phyloP scores from a whole-genome alignment of 2,797 vertebrate genomes.

The Neopelma chrysocephalum region DNA sequence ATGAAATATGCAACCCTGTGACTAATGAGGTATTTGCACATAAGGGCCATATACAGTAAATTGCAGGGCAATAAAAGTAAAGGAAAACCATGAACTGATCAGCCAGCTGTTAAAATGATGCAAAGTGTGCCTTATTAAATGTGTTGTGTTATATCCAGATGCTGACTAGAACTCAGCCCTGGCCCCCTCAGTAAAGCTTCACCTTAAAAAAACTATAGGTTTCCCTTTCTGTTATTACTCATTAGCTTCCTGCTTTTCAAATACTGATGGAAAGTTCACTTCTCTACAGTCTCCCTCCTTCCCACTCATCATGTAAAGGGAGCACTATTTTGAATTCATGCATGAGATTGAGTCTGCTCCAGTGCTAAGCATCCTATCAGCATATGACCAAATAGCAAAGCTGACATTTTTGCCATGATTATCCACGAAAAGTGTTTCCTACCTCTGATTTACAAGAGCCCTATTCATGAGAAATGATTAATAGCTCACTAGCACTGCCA shows the following conservation, averaged over 20 bases:
- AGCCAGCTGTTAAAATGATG: slow-evolving; percentile 58
- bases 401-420: slow-evolving; percentile 57
- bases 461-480: slow-evolving; percentile 72
- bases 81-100: slow-evolving; percentile 46
- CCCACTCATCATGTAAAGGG: neutral
- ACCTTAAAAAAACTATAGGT: neutral
- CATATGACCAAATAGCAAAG: slow-evolving; percentile 49
- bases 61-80: slow-evolving; percentile 40
- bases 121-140: slow-evolving; percentile 37
- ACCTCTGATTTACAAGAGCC: slow-evolving; percentile 69
- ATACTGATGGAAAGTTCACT: slow-evolving; percentile 19
- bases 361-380: slow-evolving; percentile 45
- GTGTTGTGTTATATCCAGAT: slow-evolving; percentile 38
- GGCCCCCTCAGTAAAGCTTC: neutral
- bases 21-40: slow-evolving; percentile 63
- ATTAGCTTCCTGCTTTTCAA: slow-evolving; percentile 29
- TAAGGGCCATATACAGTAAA: slow-evolving; percentile 39
- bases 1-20: slow-evolving; percentile 53
- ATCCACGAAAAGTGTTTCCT: slow-evolving; percentile 52
- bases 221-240: neutral
- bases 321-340: slow-evolving; percentile 44
- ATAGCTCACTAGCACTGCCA: slow-evolving; percentile 67
- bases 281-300: neutral
- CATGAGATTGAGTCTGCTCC: neutral
- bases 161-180: neutral